Percentiles rank a stretch among this genome's conserved stretches.
These are phyloP conservation scores for Moxostoma hubbsi DNA, from an alignment of 2,797 vertebrate species.

Conservation along the genomic window DNA sequence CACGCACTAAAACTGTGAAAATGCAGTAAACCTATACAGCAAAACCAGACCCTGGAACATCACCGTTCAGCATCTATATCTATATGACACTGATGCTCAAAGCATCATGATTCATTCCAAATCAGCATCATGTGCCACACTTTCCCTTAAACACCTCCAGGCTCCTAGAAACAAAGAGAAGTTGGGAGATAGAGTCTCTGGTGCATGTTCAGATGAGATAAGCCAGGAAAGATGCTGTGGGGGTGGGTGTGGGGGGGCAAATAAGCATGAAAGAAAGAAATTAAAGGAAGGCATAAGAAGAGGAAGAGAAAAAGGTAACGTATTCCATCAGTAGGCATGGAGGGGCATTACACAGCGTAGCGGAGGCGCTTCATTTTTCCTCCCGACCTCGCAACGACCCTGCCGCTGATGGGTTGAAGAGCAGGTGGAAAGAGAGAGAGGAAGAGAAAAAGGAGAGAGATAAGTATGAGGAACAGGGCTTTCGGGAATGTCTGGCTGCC, in stretches of 20 bases:
- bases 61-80: neutral
- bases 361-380: slow-evolving; percentile 80
- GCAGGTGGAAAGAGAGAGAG: slow-evolving; percentile 71
- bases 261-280: slow-evolving; percentile 38
- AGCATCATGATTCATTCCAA: slow-evolving; percentile 8
- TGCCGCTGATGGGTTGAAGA: slow-evolving; percentile 80
- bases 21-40: neutral
- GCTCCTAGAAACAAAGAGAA: slow-evolving; percentile 40
- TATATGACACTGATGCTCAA: neutral
- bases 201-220: slow-evolving; percentile 54
- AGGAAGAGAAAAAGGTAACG: slow-evolving; percentile 45
- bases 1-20: neutral
- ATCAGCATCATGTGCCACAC: neutral
- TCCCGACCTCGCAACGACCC: slow-evolving; percentile 82
- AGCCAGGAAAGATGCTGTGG: slow-evolving; percentile 37
- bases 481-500: slow-evolving; percentile 50
- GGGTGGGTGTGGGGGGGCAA: neutral
- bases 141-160: slow-evolving; percentile 39
- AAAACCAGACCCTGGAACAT: neutral
- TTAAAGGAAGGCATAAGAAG: slow-evolving; percentile 45
- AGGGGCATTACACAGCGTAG: slow-evolving; percentile 55
- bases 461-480: slow-evolving; percentile 42
- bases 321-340: slow-evolving; percentile 58
- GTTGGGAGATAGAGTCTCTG: slow-evolving; percentile 48
- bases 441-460: slow-evolving; percentile 27